phyloP scores from a whole-genome alignment of 2,888 invertebrate genomes.

The Byasa hedistus region DNA sequence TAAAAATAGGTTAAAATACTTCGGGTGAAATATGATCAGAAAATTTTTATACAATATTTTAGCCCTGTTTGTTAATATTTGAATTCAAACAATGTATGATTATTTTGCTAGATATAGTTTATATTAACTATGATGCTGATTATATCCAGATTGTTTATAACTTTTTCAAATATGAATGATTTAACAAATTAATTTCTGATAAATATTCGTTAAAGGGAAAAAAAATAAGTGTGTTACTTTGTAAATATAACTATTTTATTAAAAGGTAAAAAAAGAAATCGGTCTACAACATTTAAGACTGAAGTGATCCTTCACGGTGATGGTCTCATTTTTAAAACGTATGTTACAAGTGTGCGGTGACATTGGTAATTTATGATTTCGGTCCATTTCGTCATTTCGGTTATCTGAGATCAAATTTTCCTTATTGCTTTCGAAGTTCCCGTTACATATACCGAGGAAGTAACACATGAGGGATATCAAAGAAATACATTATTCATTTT shows the following conservation, averaged over 20 bases:
- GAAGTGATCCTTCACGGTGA: constrained; percentile 11
- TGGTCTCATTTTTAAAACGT: constrained; percentile 20
- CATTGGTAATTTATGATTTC: constrained; percentile 20
- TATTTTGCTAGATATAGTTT: too few species aligned
- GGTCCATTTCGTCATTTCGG: constrained; percentile 19
- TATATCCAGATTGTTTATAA: too few species aligned
- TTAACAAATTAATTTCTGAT: not conserved
- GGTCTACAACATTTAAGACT: not conserved
- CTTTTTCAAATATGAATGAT: too few species aligned
- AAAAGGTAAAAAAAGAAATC: not conserved
- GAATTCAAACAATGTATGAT: too few species aligned
- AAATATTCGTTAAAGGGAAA: not conserved
- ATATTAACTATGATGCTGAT: too few species aligned
- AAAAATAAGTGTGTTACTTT: not conserved
- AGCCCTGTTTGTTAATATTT: too few species aligned
- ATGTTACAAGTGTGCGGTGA: constrained; percentile 12
- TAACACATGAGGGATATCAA: not conserved
- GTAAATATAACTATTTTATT: too few species aligned
- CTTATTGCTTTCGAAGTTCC: constrained; percentile 3
- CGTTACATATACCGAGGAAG: not conserved
- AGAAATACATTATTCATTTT: constrained; percentile 1
- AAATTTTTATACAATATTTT: too few species aligned
- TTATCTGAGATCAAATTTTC: constrained; percentile 17
- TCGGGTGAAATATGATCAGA: too few species aligned
- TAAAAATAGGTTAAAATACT: too few species aligned